These are phyloP conservation scores for Ctenopoma kingsleyae DNA, from an alignment of 2,797 vertebrate species.

Conservation along the genomic window DNA sequence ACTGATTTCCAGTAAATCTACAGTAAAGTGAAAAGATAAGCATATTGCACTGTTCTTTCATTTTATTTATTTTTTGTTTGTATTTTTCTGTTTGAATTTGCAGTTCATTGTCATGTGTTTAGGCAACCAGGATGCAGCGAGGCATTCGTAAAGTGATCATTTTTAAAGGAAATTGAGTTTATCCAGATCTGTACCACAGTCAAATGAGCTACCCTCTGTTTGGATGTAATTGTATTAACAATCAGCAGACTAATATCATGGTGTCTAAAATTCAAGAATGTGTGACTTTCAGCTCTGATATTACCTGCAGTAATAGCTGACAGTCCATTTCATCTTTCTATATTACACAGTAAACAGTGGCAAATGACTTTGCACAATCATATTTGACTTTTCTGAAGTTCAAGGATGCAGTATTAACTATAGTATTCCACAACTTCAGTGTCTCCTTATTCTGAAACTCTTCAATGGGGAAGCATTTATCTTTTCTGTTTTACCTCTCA, in stretches of 20 bases:
- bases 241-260: background rate
- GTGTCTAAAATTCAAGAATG: background rate
- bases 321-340: background rate
- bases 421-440: constrained; percentile 11
- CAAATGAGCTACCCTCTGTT: background rate
- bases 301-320: background rate
- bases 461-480: constrained; percentile 11
- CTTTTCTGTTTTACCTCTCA: constrained; percentile 14
- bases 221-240: background rate
- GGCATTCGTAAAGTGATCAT: background rate
- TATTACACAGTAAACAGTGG: background rate
- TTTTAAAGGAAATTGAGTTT: background rate
- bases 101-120: background rate
- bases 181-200: background rate
- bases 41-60: background rate
- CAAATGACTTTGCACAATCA: constrained; percentile 5
- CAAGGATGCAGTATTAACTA: background rate
- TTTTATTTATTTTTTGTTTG: background rate
- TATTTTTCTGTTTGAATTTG: background rate
- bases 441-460: constrained; percentile 9
- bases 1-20: background rate
- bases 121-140: background rate
- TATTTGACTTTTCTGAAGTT: constrained; percentile 13
- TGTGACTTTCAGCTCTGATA: background rate
- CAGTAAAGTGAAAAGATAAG: background rate